These are phyloP conservation scores for Riptortus pedestris DNA, from an alignment of 1,140 invertebrate genomes.

Conservation along the genomic window DNA sequence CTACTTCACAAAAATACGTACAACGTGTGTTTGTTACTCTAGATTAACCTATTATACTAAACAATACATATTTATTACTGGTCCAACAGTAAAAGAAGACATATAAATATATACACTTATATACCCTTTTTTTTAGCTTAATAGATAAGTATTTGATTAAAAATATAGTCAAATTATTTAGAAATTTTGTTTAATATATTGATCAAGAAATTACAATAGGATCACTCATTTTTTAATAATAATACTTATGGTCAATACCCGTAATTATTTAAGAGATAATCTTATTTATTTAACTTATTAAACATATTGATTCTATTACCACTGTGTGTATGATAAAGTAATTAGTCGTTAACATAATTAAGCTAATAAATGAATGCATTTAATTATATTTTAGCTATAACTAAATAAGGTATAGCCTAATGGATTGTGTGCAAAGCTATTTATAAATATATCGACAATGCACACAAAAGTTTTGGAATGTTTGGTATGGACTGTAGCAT, in stretches of 20 bases:
- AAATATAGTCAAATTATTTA: conserved; percentile 9
- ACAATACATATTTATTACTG: not conserved
- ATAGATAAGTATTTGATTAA: conserved; percentile 1
- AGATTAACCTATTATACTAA: not conserved
- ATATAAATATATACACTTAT: not conserved
- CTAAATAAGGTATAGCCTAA: not conserved
- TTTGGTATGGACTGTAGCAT: not conserved
- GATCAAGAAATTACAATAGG: conserved; percentile 7
- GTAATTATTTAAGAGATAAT: conserved; percentile 10
- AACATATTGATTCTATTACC: not conserved
- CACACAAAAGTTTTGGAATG: not conserved
- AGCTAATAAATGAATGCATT: not conserved
- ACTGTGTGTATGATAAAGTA: not conserved
- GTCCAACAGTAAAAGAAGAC: conserved; percentile 9
- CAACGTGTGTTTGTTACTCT: not conserved
- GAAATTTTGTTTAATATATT: conserved; percentile 2
- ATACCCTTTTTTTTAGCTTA: not conserved
- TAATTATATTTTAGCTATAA: not conserved
- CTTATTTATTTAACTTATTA: not conserved
- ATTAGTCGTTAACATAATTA: not conserved
- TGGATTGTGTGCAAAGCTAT: not conserved
- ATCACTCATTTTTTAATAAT: conserved; percentile 10
- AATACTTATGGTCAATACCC: conserved; percentile 17
- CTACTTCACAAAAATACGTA: not conserved
- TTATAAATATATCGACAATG: not conserved